Percentiles rank a stretch among this genome's conserved stretches.
These are phyloP conservation scores for Archips xylosteana DNA, from an alignment of 2,888 invertebrate species.

Conservation along the genomic window DNA sequence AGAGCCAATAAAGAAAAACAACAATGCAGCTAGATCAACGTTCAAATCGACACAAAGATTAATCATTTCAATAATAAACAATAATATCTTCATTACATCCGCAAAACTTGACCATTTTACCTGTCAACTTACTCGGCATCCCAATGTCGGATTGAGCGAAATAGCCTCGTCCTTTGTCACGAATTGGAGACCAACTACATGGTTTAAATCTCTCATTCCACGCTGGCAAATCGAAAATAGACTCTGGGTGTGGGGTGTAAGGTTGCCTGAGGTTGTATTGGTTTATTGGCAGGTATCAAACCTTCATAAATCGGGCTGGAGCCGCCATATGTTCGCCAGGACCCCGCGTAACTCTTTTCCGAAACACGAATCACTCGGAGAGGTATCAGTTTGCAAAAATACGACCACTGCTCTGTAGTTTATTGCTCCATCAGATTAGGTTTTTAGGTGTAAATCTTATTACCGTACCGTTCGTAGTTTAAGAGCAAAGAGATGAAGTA, in stretches of 20 bases:
- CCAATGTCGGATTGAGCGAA: constrained; percentile 17
- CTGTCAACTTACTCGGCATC: constrained; percentile 18
- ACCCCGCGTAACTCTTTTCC: constrained; percentile 65
- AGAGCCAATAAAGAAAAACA: too few species aligned
- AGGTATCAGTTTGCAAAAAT: constrained; percentile 53
- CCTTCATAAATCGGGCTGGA: constrained; percentile 64
- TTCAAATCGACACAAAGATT: too few species aligned
- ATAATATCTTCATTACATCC: neutral
- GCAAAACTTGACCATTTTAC: neutral
- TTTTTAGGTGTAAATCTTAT: constrained; percentile 21
- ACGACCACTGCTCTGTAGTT: constrained; percentile 16
- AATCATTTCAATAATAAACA: neutral
- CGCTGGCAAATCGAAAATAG: constrained; percentile 18
- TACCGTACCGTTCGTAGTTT: neutral
- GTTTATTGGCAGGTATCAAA: constrained; percentile 40
- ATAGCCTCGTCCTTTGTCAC: constrained; percentile 48
- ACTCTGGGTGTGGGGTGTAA: constrained; percentile 29
- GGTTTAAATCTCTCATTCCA: constrained; percentile 35
- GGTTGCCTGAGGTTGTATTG: constrained; percentile 10
- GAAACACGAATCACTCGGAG: constrained; percentile 53
- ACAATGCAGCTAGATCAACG: too few species aligned
- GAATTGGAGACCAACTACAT: constrained; percentile 50
- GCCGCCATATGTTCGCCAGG: constrained; percentile 67
- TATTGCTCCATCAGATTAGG: constrained; percentile 17
- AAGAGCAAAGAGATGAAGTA: neutral